Base-by-base conservation (phyloP, 2,113 vertebrate species). In the Aegithalos caudatus region DNA sequence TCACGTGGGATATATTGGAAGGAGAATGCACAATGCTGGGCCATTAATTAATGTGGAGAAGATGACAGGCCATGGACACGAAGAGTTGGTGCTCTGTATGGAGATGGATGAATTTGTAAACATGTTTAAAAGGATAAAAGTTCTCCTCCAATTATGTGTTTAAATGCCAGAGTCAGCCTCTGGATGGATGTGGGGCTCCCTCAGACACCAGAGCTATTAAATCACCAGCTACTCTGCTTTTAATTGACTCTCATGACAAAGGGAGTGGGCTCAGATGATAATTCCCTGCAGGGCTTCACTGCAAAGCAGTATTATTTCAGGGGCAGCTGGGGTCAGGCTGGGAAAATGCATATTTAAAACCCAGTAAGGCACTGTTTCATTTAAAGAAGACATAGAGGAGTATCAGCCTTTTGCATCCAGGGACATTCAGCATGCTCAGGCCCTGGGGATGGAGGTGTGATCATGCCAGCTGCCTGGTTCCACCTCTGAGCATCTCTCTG, bases 211-310 rank as follows among this genome's bases (percentile, higher is more conserved):
- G 70, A 95, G 85, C 76, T 91, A 86, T 87, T 92, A 94, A 96
- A 88, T 94, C 87, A 91, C 85, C 54, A 47, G 71, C 91, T 85
- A 82, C 76, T 54, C 54, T 90, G 86, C 80, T 89, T 95, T 93
- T 94, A 96, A 96, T 94, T 91, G 90, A 96, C 94, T 95, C 72
- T 37, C 47, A 64, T 78, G 90, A 96, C 96, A 96, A 92, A 96
- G 88, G 44, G 58, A 77, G 70, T 2, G 21, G 88, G 88, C 86
- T 86, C 91, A 56, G 64, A 89, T 73, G 81, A 67, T 81, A 73
- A 95, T 78, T 86, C 94, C 85, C 88, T 5, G 11, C 21, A 85
- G 93, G 61, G 50, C 60, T 96, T 80, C 78, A 21, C 57, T 44
- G 65, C 65, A 65, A 76, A 58, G 60, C 8, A 56, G 77, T 81